These are phyloP conservation scores for Strigamia maritima DNA, from an alignment of 2,888 invertebrate species.

Conservation along the genomic window DNA sequence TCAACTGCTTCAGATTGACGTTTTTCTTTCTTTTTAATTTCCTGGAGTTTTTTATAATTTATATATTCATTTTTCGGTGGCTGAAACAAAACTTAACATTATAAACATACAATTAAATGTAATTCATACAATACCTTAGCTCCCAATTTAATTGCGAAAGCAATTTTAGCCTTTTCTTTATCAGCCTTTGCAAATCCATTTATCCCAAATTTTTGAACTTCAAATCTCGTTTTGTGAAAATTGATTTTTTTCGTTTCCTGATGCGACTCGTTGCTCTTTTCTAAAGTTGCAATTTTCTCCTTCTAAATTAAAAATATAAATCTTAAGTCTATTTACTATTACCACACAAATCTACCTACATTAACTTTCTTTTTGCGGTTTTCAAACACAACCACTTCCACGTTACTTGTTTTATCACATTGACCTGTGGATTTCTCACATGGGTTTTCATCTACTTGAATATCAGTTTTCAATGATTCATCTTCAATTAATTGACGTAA, in stretches of 20 bases:
- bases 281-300: background rate
- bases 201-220: slow-evolving; percentile 80
- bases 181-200: slow-evolving; percentile 67
- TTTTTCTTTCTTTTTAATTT: background rate
- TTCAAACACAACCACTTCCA: background rate
- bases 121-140: slow-evolving; percentile 59
- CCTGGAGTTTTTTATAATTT: background rate
- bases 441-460: background rate
- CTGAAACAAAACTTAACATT: background rate
- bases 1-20: background rate
- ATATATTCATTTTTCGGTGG: background rate
- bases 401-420: background rate
- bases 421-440: background rate
- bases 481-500: background rate
- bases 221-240: slow-evolving; percentile 72
- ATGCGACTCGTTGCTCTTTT: background rate
- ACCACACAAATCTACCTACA: background rate
- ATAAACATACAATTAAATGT: background rate
- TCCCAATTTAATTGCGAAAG: slow-evolving; percentile 74
- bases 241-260: slow-evolving; percentile 54
- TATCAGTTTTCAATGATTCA: background rate
- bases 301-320: background rate
- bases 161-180: slow-evolving; percentile 74
- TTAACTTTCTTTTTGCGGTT: background rate
- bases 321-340: no score